Evolutionary conservation across 2,113 vertebrate species (phyloP).

Genomic region (Chionomys nivalis): DNA sequence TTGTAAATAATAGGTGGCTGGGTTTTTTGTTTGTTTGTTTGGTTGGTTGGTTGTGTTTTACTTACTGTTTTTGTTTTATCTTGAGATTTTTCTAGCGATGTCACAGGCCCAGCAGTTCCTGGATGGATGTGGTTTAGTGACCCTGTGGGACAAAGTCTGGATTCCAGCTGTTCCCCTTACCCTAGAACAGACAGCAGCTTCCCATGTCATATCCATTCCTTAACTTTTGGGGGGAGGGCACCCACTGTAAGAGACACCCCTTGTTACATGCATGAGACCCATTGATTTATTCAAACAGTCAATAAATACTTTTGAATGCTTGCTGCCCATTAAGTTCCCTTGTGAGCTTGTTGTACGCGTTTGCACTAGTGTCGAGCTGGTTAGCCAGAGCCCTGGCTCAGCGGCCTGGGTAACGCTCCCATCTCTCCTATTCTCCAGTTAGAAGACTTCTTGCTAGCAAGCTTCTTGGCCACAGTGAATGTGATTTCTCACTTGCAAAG

Average conservation of each 20-base stretch:
- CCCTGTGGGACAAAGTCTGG: not conserved
- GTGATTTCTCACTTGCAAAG: not conserved
- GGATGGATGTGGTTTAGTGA: not conserved
- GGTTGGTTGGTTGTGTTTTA: not conserved
- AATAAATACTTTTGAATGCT: not conserved
- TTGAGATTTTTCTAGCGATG: not conserved
- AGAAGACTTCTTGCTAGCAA: not conserved
- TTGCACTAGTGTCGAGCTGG: not conserved
- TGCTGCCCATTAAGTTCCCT: not conserved
- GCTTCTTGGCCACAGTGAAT: not conserved
- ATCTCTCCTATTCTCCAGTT: not conserved
- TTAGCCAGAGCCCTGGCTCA: not conserved
- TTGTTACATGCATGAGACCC: not conserved
- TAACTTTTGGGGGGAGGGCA: not conserved
- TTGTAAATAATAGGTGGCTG: not conserved
- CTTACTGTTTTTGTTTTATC: not conserved
- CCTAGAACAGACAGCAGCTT: not conserved
- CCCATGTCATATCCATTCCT: not conserved
- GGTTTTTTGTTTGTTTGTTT: not conserved
- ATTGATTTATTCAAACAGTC: not conserved
- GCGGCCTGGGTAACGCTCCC: not conserved
- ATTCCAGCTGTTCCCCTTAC: not conserved
- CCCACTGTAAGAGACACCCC: not conserved
- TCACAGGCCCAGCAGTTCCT: not conserved
- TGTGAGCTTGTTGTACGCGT: not conserved